These are phyloP conservation scores for Eristalis tenax DNA, from an alignment of 2,888 invertebrate species.

Conservation along the genomic window DNA sequence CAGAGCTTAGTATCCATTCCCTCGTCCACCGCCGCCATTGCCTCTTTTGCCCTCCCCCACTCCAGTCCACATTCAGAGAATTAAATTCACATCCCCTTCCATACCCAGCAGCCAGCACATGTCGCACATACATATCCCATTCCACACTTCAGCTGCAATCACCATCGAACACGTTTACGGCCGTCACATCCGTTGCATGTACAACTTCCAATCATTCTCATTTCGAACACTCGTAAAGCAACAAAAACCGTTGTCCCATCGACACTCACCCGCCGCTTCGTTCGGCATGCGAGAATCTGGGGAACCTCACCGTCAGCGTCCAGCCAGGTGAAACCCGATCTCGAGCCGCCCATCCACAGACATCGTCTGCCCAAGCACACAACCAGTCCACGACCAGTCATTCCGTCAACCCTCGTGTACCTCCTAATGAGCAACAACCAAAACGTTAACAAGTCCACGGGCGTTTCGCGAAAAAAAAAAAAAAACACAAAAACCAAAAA, in stretches of 20 bases:
- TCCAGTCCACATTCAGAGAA: no score
- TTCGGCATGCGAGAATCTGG: not conserved
- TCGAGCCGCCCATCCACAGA: not conserved
- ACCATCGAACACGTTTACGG: not conserved
- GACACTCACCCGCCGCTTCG: not conserved
- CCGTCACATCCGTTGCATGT: not conserved
- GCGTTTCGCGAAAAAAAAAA: not conserved
- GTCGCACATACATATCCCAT: not conserved
- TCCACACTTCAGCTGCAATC: not conserved
- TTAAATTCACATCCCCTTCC: no score
- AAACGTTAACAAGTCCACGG: conserved; percentile 48
- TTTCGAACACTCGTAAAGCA: not conserved
- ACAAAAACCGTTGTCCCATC: not conserved
- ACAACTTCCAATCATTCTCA: not conserved
- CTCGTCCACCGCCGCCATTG: no score
- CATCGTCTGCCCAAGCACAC: conserved; percentile 5
- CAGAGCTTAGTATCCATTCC: no score
- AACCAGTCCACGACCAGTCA: conserved; percentile 16
- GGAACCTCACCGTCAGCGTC: not conserved
- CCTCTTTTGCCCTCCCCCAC: no score
- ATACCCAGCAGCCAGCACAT: not conserved
- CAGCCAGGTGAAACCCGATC: conserved; percentile 16
- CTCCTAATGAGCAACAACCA: conserved; percentile 59
- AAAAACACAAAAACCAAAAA: not conserved
- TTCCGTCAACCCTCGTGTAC: conserved; percentile 25